Base-by-base conservation (phyloP, 2,888 invertebrate genomes). In the Bembecia ichneumoniformis region DNA sequence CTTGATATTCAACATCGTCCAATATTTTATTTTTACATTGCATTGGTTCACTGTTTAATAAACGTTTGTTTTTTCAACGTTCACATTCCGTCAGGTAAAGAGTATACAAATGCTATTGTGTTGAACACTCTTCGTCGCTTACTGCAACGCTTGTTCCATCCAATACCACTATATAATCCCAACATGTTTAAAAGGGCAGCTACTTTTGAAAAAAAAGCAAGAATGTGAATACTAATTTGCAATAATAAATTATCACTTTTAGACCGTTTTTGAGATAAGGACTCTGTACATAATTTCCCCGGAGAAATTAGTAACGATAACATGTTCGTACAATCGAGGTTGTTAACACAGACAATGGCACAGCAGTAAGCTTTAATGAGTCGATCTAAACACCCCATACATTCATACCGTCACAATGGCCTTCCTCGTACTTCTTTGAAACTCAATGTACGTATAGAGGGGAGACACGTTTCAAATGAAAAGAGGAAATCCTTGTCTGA, bases 391-490 rank as follows among this genome's bases (percentile, higher is more conserved):
- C 74, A 65, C 75, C 74, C 75, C 68, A 72, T 71, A 72, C 71
- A 66, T 68, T 66, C 63, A 64, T 68, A 67, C 66, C 55, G 51
- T 57, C 55, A 63, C 80, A 80, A 82, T 78, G n/a, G 66, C 71
- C 66, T 69, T 67, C 66, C 64, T 55, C 56, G 66, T 64, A 63
- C 68, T 68, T 66, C 68, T 67, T 66, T 70, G 66, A 62, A 71
- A 70, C 75, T 75, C 71, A 68, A 71, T 68, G 69, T n/a, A n/a
- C n/a, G n/a, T 60, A 62, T 55, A 56, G 60, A 71, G 79, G 79
- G 79, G 81, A 77, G 72, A 74, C 68, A 68, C 59, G 68, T 69
- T 71, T 67, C 68, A 72, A 76, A 77, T 77, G 74, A 76, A 80
- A 78, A 78, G 69, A 68, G 74, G 67, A 77, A 77, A 75, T 67